Percentiles rank a stretch among this genome's conserved stretches.
Evolutionary conservation across 2,888 invertebrate species (phyloP).

Genomic region (Eubasilissa splendida): DNA sequence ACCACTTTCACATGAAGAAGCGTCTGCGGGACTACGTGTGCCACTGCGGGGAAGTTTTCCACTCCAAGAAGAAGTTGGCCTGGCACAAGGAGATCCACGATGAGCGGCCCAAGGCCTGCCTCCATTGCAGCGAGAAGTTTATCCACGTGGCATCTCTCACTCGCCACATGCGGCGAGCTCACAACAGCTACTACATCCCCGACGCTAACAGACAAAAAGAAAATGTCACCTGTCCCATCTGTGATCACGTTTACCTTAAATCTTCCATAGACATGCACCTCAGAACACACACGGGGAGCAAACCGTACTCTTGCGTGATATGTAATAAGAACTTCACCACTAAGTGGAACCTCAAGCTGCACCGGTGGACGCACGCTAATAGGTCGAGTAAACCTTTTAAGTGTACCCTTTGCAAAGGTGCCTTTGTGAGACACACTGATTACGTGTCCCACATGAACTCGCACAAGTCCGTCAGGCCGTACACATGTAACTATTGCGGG

Average conservation of each 20-base stretch:
- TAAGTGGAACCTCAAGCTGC: slow-evolving; percentile 91
- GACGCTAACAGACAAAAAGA: slow-evolving; percentile 75
- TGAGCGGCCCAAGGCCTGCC: slow-evolving; percentile 86
- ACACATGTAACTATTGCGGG: slow-evolving; percentile 92
- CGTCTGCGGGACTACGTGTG: slow-evolving; percentile 81
- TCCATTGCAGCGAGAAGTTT: slow-evolving; percentile 89
- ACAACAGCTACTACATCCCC: slow-evolving; percentile 83
- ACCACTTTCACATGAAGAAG: slow-evolving; percentile 82
- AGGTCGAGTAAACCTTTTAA: slow-evolving; percentile 89
- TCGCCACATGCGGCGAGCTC: slow-evolving; percentile 86
- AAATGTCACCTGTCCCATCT: slow-evolving; percentile 85
- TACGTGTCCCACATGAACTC: slow-evolving; percentile 89
- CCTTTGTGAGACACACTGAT: slow-evolving; percentile 87
- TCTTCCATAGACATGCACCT: slow-evolving; percentile 87
- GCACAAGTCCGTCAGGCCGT: slow-evolving; percentile 87
- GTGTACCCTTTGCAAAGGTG: slow-evolving; percentile 87
- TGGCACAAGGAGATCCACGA: slow-evolving; percentile 93
- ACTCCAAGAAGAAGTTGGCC: slow-evolving; percentile 85
- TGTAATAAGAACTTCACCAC: slow-evolving; percentile 91
- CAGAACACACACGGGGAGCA: slow-evolving; percentile 82
- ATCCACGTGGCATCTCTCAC: slow-evolving; percentile 88
- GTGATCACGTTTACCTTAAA: slow-evolving; percentile 83
- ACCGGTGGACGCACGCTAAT: slow-evolving; percentile 91
- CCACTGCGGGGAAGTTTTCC: slow-evolving; percentile 86
- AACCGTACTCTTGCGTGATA: slow-evolving; percentile 85